Evolutionary conservation across 2,113 vertebrate genomes (phyloP).

Genomic region (Chaenogobius annularis): DNA sequence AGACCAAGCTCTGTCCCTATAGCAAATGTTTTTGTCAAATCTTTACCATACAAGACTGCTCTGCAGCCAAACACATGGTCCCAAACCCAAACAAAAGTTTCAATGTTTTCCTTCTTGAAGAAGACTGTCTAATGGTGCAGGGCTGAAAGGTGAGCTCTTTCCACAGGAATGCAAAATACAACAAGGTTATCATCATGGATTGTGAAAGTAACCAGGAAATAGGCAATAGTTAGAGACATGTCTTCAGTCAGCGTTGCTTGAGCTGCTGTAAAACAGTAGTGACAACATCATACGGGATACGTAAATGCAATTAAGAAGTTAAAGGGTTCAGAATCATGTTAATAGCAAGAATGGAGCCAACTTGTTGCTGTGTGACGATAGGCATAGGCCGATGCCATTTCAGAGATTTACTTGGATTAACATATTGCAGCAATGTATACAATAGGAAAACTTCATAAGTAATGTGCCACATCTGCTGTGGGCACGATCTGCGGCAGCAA

Average conservation of each 20-base stretch:
- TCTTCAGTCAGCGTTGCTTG: neutral
- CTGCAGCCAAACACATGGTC: slow-evolving; percentile 32
- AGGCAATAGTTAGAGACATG: neutral
- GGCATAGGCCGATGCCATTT: neutral
- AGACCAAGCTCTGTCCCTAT: neutral
- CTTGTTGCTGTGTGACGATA: neutral
- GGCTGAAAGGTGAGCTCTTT: slow-evolving; percentile 53
- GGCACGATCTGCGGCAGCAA: slow-evolving; percentile 1
- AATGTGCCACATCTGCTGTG: slow-evolving; percentile 5
- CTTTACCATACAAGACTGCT: slow-evolving; percentile 26
- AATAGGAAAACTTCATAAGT: neutral
- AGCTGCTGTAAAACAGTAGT: too few species aligned
- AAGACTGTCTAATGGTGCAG: slow-evolving; percentile 25
- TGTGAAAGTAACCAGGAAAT: slow-evolving; percentile 24
- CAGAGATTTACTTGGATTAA: neutral
- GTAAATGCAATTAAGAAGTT: neutral
- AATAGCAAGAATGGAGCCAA: neutral
- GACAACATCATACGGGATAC: neutral
- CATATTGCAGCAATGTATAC: neutral
- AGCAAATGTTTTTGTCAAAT: slow-evolving; percentile 21
- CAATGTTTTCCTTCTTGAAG: slow-evolving; percentile 32
- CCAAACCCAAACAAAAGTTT: slow-evolving; percentile 38
- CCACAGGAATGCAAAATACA: slow-evolving; percentile 62
- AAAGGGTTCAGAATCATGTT: neutral
- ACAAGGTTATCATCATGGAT: slow-evolving; percentile 19